Percentiles rank a stretch among this genome's conserved stretches.
Evolutionary conservation across 2,888 invertebrate species (phyloP).

Genomic region (Noctua fimbriata): DNA sequence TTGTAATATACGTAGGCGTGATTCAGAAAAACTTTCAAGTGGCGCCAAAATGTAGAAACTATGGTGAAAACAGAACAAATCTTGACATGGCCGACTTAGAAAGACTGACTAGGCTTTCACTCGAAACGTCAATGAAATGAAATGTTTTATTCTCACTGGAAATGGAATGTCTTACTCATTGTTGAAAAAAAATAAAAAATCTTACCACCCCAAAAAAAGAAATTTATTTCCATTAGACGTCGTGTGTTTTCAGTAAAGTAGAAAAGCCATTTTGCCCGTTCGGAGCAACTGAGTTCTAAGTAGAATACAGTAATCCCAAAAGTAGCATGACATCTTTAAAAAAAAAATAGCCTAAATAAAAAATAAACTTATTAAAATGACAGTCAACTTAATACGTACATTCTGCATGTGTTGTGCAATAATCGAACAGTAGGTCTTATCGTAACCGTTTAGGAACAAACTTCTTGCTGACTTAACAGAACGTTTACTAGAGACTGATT

Average conservation of each 20-base stretch:
- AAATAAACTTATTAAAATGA: conserved; percentile 63
- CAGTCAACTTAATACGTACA: conserved; percentile 86
- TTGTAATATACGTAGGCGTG: conserved; percentile 48
- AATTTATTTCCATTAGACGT: conserved; percentile 44
- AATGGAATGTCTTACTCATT: background rate
- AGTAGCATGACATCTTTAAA: conserved; percentile 69
- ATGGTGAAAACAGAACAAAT: conserved; percentile 53
- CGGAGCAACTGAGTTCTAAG: conserved; percentile 75
- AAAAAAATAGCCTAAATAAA: conserved; percentile 73
- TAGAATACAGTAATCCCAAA: conserved; percentile 71
- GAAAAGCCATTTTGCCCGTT: conserved; percentile 60
- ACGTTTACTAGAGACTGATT: conserved; percentile 82
- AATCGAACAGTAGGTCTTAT: conserved; percentile 83
- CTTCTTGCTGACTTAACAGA: conserved; percentile 85
- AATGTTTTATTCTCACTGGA: conserved; percentile 37
- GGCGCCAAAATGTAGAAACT: conserved; percentile 50
- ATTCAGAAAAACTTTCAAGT: conserved; percentile 54
- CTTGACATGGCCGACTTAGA: conserved; percentile 60
- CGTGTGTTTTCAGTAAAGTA: conserved; percentile 55
- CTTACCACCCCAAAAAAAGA: conserved; percentile 42
- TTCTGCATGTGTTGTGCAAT: conserved; percentile 89
- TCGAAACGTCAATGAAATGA: conserved; percentile 43
- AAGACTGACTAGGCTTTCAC: conserved; percentile 64
- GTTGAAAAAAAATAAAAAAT: conserved; percentile 33
- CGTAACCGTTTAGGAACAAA: conserved; percentile 78